Conservation (phyloP, 2,888 invertebrate genomes). For the Lasioglossum marginatum region DNA sequence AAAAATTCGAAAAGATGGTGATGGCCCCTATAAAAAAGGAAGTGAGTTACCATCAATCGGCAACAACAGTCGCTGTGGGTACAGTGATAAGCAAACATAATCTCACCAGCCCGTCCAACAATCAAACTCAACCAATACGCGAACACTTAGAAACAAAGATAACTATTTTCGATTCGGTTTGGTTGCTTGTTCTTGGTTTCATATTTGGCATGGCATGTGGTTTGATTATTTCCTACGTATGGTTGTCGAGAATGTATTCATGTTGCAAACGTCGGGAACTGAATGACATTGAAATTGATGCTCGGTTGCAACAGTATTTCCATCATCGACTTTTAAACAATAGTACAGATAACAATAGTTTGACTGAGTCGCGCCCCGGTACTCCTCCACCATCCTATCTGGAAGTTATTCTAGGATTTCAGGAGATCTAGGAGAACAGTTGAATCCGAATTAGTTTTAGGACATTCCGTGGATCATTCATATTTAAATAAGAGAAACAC, state of each 20-base stretch:
- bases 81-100: not conserved
- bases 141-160: not conserved
- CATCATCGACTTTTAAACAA: conserved; percentile 63
- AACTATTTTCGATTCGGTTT: conserved; percentile 54
- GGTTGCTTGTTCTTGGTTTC: conserved; percentile 76
- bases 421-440: too few relatives aligned
- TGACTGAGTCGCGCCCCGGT: conserved; percentile 74
- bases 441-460: conserved; percentile 47
- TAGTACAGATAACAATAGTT: conserved; percentile 42
- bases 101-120: not conserved
- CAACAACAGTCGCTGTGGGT: not conserved
- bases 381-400: conserved; percentile 82
- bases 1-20: conserved; percentile 76
- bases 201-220: conserved; percentile 74
- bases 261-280: conserved; percentile 42
- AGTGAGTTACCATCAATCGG: conserved; percentile 32
- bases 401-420: conserved; percentile 78
- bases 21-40: conserved; percentile 38
- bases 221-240: conserved; percentile 75
- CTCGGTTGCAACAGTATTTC: conserved; percentile 74
- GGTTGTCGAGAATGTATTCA: conserved; percentile 68
- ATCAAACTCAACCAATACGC: not conserved
- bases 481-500: not conserved
- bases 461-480: not conserved
- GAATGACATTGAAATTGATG: not conserved